Evolutionary conservation across 1,140 invertebrate species (phyloP).

Genomic region (Diachasmimorpha longicaudata): DNA sequence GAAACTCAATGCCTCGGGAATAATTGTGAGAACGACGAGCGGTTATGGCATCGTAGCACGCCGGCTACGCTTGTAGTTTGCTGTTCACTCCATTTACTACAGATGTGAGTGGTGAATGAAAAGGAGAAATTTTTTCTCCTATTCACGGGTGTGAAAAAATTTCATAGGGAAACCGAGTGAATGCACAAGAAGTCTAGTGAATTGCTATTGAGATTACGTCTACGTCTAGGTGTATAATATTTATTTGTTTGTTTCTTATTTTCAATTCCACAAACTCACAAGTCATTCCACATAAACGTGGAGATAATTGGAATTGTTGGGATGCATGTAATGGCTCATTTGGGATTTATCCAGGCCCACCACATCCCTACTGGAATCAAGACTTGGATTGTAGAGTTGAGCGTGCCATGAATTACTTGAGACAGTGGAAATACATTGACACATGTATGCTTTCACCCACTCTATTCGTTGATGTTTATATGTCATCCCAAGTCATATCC

Average conservation of each 20-base stretch:
- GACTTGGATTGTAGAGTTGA: constrained; percentile 77
- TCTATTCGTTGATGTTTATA: too few relatives aligned
- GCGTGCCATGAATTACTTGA: constrained; percentile 71
- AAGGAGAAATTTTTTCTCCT: neutral
- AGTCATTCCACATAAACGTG: too few relatives aligned
- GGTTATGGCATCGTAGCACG: constrained; percentile 76
- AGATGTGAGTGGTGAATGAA: constrained; percentile 59
- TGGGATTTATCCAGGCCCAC: constrained; percentile 38
- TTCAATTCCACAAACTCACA: too few relatives aligned
- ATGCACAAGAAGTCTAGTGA: too few relatives aligned
- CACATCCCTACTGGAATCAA: constrained; percentile 68
- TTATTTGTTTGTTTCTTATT: too few relatives aligned
- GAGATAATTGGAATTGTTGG: too few relatives aligned
- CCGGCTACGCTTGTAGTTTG: constrained; percentile 78
- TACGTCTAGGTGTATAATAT: too few relatives aligned
- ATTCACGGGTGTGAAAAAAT: neutral
- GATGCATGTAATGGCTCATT: neutral
- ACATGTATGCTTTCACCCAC: constrained; percentile 78
- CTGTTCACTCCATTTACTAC: constrained; percentile 64
- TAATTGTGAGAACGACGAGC: constrained; percentile 85
- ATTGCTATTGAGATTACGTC: too few relatives aligned
- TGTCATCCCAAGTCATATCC: too few relatives aligned
- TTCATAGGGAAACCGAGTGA: neutral
- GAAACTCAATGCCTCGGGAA: constrained; percentile 79
- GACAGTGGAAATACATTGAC: constrained; percentile 70